These are phyloP conservation scores for Hipposideros larvatus DNA, from an alignment of 2,797 vertebrate genomes.

Conservation along the genomic window DNA sequence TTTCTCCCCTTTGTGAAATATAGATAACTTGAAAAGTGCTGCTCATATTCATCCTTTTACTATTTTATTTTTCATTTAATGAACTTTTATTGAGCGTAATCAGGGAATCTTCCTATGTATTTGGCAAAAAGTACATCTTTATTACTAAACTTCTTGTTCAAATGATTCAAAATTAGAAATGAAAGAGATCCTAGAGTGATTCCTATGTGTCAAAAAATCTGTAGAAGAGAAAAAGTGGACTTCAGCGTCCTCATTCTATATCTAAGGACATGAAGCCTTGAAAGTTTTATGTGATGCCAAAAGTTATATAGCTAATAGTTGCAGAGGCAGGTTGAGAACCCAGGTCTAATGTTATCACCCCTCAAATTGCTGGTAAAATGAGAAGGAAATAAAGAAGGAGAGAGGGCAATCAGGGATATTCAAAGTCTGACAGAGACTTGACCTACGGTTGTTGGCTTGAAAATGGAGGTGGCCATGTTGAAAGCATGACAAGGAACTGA, in stretches of 20 bases:
- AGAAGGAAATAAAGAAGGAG: not conserved
- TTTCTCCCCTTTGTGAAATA: conserved; percentile 65
- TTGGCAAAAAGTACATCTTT: conserved; percentile 66
- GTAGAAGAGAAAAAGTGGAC: not conserved
- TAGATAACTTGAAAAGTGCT: conserved; percentile 15
- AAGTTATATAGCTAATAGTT: not conserved
- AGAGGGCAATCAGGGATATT: not conserved
- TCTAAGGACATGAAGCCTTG: not conserved
- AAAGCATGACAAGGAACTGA: not conserved
- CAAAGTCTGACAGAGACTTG: not conserved
- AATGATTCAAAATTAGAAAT: conserved; percentile 59
- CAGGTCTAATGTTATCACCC: not conserved
- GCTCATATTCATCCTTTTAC: conserved; percentile 29
- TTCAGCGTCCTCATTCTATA: not conserved
- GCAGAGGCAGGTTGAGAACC: not conserved
- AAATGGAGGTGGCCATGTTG: not conserved
- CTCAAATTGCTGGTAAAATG: not conserved
- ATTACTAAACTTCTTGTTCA: conserved; percentile 48
- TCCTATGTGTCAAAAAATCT: not conserved
- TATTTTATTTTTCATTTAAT: conserved; percentile 66
- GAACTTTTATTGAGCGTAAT: conserved; percentile 66
- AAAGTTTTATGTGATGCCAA: not conserved
- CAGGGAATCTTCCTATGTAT: conserved; percentile 6
- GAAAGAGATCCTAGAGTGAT: not conserved
- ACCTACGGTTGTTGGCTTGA: not conserved